Conservation (phyloP, 1,140 invertebrate genomes). For the Ips nitidus region DNA sequence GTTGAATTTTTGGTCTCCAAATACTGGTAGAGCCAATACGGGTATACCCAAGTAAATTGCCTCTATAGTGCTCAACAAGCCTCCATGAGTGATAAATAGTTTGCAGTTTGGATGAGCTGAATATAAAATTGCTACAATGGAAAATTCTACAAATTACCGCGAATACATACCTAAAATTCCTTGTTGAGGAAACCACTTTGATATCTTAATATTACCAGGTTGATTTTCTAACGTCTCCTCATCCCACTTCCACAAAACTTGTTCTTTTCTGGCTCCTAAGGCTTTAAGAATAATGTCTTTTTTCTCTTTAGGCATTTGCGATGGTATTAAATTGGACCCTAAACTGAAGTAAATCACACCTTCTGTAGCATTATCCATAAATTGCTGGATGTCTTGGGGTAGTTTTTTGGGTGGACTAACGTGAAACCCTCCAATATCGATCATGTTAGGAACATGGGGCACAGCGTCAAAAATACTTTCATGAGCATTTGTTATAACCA, state of each 20-base stretch:
- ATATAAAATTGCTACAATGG: neutral
- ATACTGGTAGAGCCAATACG: slow-evolving; percentile 53
- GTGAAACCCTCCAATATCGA: slow-evolving; percentile 59
- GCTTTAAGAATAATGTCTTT: slow-evolving; percentile 52
- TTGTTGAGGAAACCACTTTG: slow-evolving; percentile 62
- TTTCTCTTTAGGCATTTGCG: slow-evolving; percentile 51
- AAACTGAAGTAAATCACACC: slow-evolving; percentile 59
- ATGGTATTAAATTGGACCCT: slow-evolving; percentile 54
- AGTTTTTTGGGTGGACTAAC: slow-evolving; percentile 53
- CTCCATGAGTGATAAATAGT: slow-evolving; percentile 60
- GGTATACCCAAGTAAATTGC: slow-evolving; percentile 56
- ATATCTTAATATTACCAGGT: slow-evolving; percentile 55
- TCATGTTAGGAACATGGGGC: slow-evolving; percentile 55
- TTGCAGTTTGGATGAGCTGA: slow-evolving; percentile 46
- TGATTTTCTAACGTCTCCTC: slow-evolving; percentile 53
- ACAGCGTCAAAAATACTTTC: slow-evolving; percentile 44
- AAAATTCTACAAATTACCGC: neutral
- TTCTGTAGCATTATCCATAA: slow-evolving; percentile 53
- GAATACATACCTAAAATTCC: slow-evolving; percentile 57
- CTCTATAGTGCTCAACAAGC: slow-evolving; percentile 56
- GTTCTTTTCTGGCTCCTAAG: slow-evolving; percentile 53
- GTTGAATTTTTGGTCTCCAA: slow-evolving; percentile 47
- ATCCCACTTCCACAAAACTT: slow-evolving; percentile 61
- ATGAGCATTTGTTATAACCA: slow-evolving; percentile 37
- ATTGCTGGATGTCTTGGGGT: slow-evolving; percentile 53